These are phyloP conservation scores for Drosophila niveifrons DNA, from an alignment of 2,888 invertebrate genomes.

Conservation along the genomic window DNA sequence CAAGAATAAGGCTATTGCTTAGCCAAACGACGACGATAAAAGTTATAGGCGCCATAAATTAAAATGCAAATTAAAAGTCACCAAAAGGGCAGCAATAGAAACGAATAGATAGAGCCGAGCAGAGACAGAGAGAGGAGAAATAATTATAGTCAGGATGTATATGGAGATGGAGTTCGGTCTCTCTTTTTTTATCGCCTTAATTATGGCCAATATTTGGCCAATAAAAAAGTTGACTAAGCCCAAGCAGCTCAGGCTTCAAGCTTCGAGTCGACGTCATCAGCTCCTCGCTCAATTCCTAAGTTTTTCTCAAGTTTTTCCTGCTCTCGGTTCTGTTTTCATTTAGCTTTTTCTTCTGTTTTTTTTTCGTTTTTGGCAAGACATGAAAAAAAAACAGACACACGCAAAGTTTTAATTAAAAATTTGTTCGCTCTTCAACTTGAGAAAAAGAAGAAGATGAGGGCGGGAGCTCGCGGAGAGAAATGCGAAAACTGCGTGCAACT, in stretches of 20 bases:
- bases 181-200: slow-evolving; percentile 63
- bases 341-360: slow-evolving; percentile 13
- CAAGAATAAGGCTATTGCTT: slow-evolving; percentile 2
- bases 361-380: not conserved
- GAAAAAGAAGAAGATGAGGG: not conserved
- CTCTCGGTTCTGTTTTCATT: slow-evolving; percentile 1
- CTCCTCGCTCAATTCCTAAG: slow-evolving; percentile 34
- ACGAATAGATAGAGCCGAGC: not conserved
- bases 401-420: slow-evolving; percentile 74
- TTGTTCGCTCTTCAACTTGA: slow-evolving; percentile 31
- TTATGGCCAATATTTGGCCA: slow-evolving; percentile 74
- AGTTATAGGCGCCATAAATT: slow-evolving; percentile 75
- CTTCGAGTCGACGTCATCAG: slow-evolving; percentile 35
- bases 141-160: slow-evolving; percentile 49
- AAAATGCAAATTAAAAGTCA: slow-evolving; percentile 75
- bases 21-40: slow-evolving; percentile 56
- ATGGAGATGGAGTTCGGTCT: slow-evolving; percentile 2
- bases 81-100: slow-evolving; percentile 14
- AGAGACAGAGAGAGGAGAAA: slow-evolving; percentile 17
- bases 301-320: slow-evolving; percentile 17
- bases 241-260: slow-evolving; percentile 22
- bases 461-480: not conserved
- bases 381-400: slow-evolving; percentile 25
- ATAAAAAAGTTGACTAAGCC: slow-evolving; percentile 65
- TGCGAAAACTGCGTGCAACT: slow-evolving; percentile 51